Conservation (phyloP, 1,140 invertebrate species). For the Hyphantria cunea region DNA sequence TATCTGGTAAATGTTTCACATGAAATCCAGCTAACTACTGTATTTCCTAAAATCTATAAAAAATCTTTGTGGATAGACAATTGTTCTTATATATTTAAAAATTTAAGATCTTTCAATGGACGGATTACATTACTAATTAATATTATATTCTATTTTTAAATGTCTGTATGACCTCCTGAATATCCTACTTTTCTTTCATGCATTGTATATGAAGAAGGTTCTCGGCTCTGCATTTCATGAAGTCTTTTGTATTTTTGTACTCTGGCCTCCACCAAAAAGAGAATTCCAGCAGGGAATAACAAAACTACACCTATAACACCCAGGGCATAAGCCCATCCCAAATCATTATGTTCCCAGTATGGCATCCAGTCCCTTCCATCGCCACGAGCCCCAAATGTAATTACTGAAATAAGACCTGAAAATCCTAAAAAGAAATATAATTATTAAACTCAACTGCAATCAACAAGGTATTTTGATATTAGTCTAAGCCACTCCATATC, state of each 20-base stretch:
- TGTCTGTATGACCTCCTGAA: slow-evolving; percentile 81
- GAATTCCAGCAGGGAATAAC: slow-evolving; percentile 87
- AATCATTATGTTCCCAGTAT: slow-evolving; percentile 96
- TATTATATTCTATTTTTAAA: slow-evolving; percentile 54
- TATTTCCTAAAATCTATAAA: too few species aligned
- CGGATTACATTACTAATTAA: too few species aligned
- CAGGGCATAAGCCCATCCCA: slow-evolving; percentile 97
- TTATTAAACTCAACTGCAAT: not conserved
- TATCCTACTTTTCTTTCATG: slow-evolving; percentile 80
- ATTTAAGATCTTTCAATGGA: too few species aligned
- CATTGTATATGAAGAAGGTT: slow-evolving; percentile 83
- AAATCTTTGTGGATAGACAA: too few species aligned
- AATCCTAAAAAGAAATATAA: slow-evolving; percentile 82
- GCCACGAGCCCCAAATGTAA: slow-evolving; percentile 92
- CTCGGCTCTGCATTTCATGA: slow-evolving; percentile 85
- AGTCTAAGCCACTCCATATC: too few species aligned
- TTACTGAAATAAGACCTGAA: slow-evolving; percentile 85
- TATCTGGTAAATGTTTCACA: too few species aligned
- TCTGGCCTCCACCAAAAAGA: slow-evolving; percentile 92
- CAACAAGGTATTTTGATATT: too few species aligned
- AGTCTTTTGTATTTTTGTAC: slow-evolving; percentile 87
- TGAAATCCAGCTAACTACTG: too few species aligned
- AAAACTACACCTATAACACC: slow-evolving; percentile 90
- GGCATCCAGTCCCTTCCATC: slow-evolving; percentile 98
- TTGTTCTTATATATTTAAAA: too few species aligned